Conservation (phyloP, 1,140 invertebrate species). For the Tetranychus cinnabarinus region DNA sequence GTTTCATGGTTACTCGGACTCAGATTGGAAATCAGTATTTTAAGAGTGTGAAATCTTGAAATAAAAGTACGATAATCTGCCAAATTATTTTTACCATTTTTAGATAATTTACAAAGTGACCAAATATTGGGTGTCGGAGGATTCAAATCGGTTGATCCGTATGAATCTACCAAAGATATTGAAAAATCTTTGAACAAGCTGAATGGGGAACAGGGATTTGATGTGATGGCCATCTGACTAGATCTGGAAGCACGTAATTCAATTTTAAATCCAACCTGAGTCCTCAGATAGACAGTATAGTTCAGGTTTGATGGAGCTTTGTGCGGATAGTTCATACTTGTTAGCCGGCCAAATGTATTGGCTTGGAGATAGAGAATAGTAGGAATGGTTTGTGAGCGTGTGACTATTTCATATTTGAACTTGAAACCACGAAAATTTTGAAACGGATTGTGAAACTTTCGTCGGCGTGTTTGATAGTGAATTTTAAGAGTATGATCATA, state of each 20-base stretch:
- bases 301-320: constrained; percentile 24
- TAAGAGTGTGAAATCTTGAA: not conserved
- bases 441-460: constrained; percentile 6
- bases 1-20: not conserved
- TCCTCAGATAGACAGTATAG: constrained; percentile 28
- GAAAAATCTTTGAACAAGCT: constrained; percentile 28
- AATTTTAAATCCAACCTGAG: constrained; percentile 31
- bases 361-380: constrained; percentile 2
- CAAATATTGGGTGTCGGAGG: not conserved
- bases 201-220: constrained; percentile 30
- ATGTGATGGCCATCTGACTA: constrained; percentile 8
- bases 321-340: constrained; percentile 28
- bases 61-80: not conserved
- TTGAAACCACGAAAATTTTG: not conserved
- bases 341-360: constrained; percentile 1
- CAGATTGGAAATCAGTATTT: not conserved
- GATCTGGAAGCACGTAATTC: constrained; percentile 21
- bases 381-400: not conserved
- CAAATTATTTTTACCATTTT: not conserved
- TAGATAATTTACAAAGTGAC: not conserved
- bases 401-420: not conserved
- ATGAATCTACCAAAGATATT: constrained; percentile 12
- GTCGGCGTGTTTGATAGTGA: constrained; percentile 4
- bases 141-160: not conserved
- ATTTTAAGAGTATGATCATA: not conserved